Evolutionary conservation across 53 echinoderm and acorn worm species (phyloP).

Genomic region (Apostichopus leukothele): DNA sequence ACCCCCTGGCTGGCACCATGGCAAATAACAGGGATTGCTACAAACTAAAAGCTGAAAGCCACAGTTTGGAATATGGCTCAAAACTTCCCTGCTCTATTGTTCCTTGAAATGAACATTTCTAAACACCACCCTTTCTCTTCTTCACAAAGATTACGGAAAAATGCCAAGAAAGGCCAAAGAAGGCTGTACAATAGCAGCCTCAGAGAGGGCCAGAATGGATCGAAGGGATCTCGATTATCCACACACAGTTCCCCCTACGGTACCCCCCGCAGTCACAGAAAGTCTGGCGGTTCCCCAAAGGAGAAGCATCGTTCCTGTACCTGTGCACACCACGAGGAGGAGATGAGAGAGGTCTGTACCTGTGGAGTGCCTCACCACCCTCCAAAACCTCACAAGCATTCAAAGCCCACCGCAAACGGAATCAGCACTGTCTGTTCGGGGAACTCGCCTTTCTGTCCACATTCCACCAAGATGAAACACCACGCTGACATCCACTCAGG

Average conservation of each 20-base stretch:
- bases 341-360: conserved; percentile 59
- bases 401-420: conserved; percentile 5
- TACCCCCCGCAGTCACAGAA: conserved; percentile 50
- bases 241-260: conserved; percentile 1
- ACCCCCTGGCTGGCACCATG: too few relatives aligned
- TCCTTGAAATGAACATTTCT: too few relatives aligned
- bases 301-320: conserved; percentile 53
- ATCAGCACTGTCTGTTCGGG: conserved; percentile 70
- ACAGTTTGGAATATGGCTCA: too few relatives aligned
- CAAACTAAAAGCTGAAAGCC: too few relatives aligned
- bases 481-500: conserved; percentile 41
- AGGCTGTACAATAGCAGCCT: conserved; percentile 11
- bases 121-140: background rate
- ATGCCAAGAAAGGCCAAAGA: conserved; percentile 11
- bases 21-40: too few relatives aligned
- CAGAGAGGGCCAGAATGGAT: background rate
- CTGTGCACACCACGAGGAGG: conserved; percentile 48
- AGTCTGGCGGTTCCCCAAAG: conserved; percentile 51
- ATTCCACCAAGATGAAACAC: conserved; percentile 68
- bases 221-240: conserved; percentile 1
- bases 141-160: conserved; percentile 60
- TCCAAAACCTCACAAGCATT: conserved; percentile 58
- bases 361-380: conserved; percentile 63
- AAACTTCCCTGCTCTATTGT: too few relatives aligned
- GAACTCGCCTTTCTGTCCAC: conserved; percentile 81